phyloP scores from a whole-genome alignment of 2,797 vertebrate genomes.

The Diceros bicornis region DNA sequence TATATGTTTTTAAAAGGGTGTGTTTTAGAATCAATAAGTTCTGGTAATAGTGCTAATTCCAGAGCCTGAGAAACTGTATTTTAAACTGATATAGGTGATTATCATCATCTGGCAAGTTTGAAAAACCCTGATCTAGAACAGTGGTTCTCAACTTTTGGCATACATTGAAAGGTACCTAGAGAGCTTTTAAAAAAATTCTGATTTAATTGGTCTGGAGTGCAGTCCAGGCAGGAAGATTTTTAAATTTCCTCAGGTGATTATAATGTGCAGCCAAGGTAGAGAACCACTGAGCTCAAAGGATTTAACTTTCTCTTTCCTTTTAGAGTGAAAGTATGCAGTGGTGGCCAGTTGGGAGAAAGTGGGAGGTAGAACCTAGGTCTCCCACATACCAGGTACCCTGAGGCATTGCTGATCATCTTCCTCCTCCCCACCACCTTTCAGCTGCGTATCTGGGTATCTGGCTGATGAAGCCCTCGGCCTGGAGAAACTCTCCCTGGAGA shows the following conservation, averaged over 20 bases:
- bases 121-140: not conserved
- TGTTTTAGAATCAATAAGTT: conserved; percentile 45
- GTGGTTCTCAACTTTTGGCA: not conserved
- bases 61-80: not conserved
- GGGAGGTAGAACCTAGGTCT: not conserved
- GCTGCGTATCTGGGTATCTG: not conserved
- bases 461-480: not conserved
- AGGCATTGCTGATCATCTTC: not conserved
- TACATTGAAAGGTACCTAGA: not conserved
- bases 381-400: not conserved
- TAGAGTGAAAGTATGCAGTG: not conserved
- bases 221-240: conserved; percentile 12
- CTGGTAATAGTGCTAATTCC: not conserved
- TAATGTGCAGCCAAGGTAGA: not conserved
- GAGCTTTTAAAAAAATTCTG: conserved; percentile 6
- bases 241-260: not conserved
- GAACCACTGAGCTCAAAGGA: not conserved
- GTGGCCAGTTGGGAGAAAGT: not conserved
- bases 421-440: not conserved
- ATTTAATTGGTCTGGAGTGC: not conserved
- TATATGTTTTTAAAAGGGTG: not conserved
- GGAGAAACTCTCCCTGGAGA: not conserved
- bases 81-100: not conserved
- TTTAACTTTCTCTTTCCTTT: not conserved
- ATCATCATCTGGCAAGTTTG: not conserved